A percentile compares a stretch with the other conserved stretches of the same genome.
These are phyloP conservation scores for Macrochelys suwanniensis DNA, from an alignment of 2,797 vertebrate genomes.

Conservation along the genomic window DNA sequence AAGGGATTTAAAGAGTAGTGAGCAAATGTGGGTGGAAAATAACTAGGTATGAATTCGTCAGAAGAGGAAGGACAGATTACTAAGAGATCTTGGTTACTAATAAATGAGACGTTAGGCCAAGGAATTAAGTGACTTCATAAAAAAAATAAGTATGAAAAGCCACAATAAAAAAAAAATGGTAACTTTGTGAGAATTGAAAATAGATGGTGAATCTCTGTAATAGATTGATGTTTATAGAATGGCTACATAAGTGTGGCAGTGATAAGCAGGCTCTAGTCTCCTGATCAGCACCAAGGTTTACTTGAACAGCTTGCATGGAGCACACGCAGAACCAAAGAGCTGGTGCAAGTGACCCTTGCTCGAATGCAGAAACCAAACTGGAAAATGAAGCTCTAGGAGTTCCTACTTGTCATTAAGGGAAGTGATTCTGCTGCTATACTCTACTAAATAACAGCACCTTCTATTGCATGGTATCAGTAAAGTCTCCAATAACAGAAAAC, in stretches of 20 bases:
- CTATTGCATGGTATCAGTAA: not conserved
- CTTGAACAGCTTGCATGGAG: not conserved
- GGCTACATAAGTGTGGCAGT: not conserved
- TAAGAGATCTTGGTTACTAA: not conserved
- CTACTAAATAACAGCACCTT: not conserved
- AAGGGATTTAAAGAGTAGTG: not conserved
- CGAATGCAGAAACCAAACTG: not conserved
- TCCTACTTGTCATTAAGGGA: not conserved
- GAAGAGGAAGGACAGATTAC: not conserved
- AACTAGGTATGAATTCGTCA: not conserved
- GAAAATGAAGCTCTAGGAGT: not conserved
- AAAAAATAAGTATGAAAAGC: not conserved
- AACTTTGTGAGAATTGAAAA: not conserved
- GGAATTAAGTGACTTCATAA: not conserved
- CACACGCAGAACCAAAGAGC: not conserved
- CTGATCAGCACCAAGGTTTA: not conserved
- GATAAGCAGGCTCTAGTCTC: not conserved
- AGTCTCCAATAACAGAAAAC: not conserved
- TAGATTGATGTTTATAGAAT: not conserved
- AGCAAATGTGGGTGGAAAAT: not conserved
- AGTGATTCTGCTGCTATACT: not conserved
- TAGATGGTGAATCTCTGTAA: not conserved
- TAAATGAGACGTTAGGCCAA: not conserved
- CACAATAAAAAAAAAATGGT: not conserved
- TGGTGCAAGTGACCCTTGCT: not conserved